These are phyloP conservation scores for Philaethria dido DNA, from an alignment of 2,888 invertebrate species.

Conservation along the genomic window DNA sequence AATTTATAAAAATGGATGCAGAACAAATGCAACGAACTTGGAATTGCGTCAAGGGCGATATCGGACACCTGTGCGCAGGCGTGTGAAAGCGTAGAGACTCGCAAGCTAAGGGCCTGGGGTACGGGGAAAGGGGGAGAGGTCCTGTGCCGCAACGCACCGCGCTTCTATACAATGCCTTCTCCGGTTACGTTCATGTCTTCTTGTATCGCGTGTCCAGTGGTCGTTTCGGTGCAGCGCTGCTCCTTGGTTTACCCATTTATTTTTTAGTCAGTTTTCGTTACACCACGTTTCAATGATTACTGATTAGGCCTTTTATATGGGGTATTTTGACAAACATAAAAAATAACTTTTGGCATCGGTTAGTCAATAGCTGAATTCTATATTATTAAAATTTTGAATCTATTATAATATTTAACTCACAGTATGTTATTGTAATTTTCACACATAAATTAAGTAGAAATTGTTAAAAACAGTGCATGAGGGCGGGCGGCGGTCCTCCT, in stretches of 20 bases:
- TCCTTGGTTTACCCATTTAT: conserved; percentile 62
- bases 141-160: conserved; percentile 73
- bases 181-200: conserved; percentile 78
- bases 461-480: conserved; percentile 75
- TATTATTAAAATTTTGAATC: background rate
- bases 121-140: conserved; percentile 44
- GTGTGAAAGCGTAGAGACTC: conserved; percentile 72
- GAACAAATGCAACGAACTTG: conserved; percentile 64
- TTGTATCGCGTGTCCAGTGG: conserved; percentile 63
- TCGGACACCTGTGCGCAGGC: conserved; percentile 80
- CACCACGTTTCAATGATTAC: conserved; percentile 64
- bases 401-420: conserved; percentile 15
- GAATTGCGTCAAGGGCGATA: conserved; percentile 79
- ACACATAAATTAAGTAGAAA: conserved; percentile 51
- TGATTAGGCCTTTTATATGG: conserved; percentile 52
- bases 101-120: conserved; percentile 48
- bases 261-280: conserved; percentile 74
- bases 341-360: background rate
- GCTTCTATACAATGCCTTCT: conserved; percentile 80
- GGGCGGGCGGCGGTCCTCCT: conserved; percentile 69
- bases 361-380: background rate
- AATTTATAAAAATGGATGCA: conserved; percentile 36
- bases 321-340: conserved; percentile 34
- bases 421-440: conserved; percentile 26
- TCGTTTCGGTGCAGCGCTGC: conserved; percentile 50